These are phyloP conservation scores for Vollenhovia emeryi DNA, from an alignment of 1,140 invertebrate genomes.

Conservation along the genomic window DNA sequence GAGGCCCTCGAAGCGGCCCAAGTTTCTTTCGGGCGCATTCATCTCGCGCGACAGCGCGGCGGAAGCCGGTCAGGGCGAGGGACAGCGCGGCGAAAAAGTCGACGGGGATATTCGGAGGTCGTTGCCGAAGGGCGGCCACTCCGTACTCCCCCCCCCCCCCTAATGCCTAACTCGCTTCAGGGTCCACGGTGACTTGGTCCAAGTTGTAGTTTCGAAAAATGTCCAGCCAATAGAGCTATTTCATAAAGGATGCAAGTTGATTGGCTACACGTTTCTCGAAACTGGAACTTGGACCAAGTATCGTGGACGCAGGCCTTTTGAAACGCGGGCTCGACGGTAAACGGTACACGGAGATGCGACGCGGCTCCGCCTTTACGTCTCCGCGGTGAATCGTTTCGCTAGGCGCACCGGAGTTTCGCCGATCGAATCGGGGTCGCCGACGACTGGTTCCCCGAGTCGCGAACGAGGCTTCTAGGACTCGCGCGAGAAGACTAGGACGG, in stretches of 20 bases:
- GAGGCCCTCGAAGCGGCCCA: conserved; percentile 41
- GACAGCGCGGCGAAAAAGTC: neutral
- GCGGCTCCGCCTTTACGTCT: conserved; percentile 9
- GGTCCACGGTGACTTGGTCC: no score
- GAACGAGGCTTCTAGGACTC: conserved; percentile 49
- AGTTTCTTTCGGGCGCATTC: conserved; percentile 64
- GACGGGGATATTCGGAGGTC: conserved; percentile 18
- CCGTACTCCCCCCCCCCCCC: neutral
- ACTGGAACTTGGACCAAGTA: no score
- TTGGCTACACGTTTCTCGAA: no score
- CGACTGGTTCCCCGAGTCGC: conserved; percentile 18
- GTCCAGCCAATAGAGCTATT: no score
- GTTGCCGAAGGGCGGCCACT: neutral
- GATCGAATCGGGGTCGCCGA: conserved; percentile 19
- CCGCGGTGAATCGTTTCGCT: conserved; percentile 7
- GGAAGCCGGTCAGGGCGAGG: neutral
- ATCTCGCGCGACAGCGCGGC: conserved; percentile 59
- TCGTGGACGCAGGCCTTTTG: no score
- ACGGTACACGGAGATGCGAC: conserved; percentile 23
- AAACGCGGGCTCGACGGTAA: neutral
- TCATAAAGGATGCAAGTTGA: no score
- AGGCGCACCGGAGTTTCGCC: conserved; percentile 31
- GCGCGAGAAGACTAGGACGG: neutral
- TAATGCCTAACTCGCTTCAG: neutral
- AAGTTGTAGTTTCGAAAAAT: no score